Conservation (phyloP, 1,140 invertebrate genomes). For the Coenobita brevimanus region DNA sequence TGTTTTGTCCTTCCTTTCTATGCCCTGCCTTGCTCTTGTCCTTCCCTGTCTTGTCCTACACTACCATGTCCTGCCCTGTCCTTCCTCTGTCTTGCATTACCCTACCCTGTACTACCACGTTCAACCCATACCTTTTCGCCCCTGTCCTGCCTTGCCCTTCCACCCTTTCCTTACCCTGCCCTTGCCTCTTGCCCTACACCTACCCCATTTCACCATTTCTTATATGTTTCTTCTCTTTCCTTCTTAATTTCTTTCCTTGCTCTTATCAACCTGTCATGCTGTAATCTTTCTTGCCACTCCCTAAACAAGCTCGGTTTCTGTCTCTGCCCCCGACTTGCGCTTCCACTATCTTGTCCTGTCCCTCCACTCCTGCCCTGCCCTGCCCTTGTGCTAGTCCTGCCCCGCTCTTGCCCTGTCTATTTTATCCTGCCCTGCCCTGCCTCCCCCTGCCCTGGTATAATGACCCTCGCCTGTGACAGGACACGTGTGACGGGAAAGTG, state of each 20-base stretch:
- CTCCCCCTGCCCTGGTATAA: not conserved
- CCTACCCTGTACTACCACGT: no score
- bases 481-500: no score
- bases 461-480: not conserved
- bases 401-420: not conserved
- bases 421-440: not conserved
- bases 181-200: not conserved
- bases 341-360: not conserved
- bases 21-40: no score
- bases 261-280: no score
- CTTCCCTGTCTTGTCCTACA: no score
- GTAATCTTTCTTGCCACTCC: not conserved
- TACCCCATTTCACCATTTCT: not conserved
- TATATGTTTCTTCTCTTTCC: not conserved
- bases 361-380: not conserved
- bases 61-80: no score
- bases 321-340: no score
- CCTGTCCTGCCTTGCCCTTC: not conserved
- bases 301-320: not conserved
- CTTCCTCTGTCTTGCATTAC: no score
- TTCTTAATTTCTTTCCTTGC: no score
- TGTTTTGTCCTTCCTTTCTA: no score
- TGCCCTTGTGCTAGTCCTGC: not conserved
- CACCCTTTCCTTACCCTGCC: not conserved
- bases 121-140: no score